Base-by-base conservation (phyloP, 2,888 invertebrate genomes). In the Drosophila flavopinicola region DNA sequence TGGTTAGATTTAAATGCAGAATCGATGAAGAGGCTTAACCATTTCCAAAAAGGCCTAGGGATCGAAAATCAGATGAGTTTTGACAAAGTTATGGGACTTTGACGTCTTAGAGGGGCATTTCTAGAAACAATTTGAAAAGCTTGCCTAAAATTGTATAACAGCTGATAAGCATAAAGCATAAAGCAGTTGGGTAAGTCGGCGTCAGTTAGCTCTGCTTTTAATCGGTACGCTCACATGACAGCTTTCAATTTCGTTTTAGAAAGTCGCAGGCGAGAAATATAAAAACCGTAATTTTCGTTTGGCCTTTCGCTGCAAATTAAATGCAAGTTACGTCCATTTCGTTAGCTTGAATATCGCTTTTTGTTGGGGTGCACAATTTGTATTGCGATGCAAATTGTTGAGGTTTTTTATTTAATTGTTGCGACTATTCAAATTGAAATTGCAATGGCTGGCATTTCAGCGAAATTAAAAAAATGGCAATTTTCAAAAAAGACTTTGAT, bases 191-290 rank as follows among this genome's bases (percentile, higher is more conserved):
- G 11, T 10, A 48, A 6, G 6, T 13, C 6, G 1, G 9, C 15
- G 20, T 2, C 4, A 13, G 11, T 27, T 24, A 20, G 11, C 24
- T 39, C 67, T 52, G 7, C 52, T 59, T 59, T 57, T 48, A 47
- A 66, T 45, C 15, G 30, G 35, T n/a, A 6, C 11, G 35, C 30
- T 13, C 24, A 25, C 48, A 30, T 27, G 41, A 51, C 80, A 20
- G 56, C 80, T 78, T 78, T 84, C 80, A 11, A 48, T 84, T 72
- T 73, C 7, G 6, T 44, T 66, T 85, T 78, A 63, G 78, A 78
- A 78, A 78, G 74, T 78, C 25, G 13, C 42, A 30, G 48, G 23
- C 13, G 42, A 42, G n/a, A 27, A 11, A 41, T 11, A 27, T 23
- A 51, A 41, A 51, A 49, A 47, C 38, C 27, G 45, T 47, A 17